phyloP scores from a whole-genome alignment of 37 sponge, comb jelly and placozoan genomes.

The Agelas oroides region DNA sequence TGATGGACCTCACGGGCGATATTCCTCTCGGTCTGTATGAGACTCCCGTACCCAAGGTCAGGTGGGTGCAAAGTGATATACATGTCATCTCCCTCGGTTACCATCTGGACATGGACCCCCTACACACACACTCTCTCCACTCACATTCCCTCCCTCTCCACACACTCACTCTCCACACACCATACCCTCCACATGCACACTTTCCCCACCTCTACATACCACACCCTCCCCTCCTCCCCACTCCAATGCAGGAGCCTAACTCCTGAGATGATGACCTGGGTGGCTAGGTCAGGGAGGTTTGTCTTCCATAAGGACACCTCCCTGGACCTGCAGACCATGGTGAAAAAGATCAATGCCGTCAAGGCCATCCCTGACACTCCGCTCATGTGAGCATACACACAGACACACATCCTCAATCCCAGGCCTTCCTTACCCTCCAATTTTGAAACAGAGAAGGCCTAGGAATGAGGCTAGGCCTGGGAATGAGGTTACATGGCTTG shows the following conservation, averaged over 20 bases:
- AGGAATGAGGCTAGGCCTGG: background rate
- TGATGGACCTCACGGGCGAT: constrained; percentile 86
- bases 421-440: too few relatives aligned
- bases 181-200: too few relatives aligned
- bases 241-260: constrained; percentile 66
- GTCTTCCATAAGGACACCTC: constrained; percentile 88
- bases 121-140: background rate
- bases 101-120: too few relatives aligned
- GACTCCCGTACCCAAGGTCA: constrained; percentile 81
- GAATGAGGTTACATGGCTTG: too few relatives aligned
- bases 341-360: constrained; percentile 72
- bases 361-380: constrained; percentile 53
- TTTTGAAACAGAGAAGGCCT: background rate
- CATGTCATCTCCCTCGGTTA: too few relatives aligned
- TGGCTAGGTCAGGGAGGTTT: constrained; percentile 75
- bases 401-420: background rate
- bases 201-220: too few relatives aligned
- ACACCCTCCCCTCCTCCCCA: background rate
- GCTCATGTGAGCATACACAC: constrained; percentile 61
- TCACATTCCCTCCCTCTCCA: too few relatives aligned
- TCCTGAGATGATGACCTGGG: constrained; percentile 84
- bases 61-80: constrained; percentile 59
- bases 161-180: too few relatives aligned
- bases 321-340: constrained; percentile 37
- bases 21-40: constrained; percentile 89